phyloP scores from a whole-genome alignment of 2,888 invertebrate species.

The Suillia variegata region DNA sequence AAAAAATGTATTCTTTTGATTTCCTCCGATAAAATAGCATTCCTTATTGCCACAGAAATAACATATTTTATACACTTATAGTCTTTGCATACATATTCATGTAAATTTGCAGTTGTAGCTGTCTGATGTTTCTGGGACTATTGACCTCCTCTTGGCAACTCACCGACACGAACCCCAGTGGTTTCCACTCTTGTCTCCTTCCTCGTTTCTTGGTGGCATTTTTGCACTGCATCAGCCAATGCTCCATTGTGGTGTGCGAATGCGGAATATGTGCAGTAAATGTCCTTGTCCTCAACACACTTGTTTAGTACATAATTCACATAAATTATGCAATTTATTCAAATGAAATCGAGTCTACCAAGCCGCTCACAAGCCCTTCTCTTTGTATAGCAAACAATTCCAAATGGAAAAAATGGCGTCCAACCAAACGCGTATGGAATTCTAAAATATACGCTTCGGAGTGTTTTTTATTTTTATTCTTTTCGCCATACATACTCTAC shows the following conservation, averaged over 20 bases:
- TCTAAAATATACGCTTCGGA: not conserved
- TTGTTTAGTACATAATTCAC: slow-evolving; percentile 50
- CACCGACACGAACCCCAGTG: not conserved
- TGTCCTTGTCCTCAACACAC: slow-evolving; percentile 12
- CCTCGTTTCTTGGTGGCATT: too few species aligned
- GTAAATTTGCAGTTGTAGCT: too few species aligned
- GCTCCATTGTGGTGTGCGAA: not conserved
- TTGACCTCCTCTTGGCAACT: slow-evolving; percentile 17
- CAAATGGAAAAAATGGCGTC: not conserved
- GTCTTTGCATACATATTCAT: not conserved
- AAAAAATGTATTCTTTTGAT: too few species aligned
- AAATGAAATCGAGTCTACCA: slow-evolving; percentile 28
- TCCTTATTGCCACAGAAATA: too few species aligned
- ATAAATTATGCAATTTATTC: slow-evolving; percentile 54
- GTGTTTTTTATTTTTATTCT: too few species aligned
- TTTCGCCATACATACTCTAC: not conserved
- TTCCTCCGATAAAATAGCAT: too few species aligned
- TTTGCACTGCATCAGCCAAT: not conserved
- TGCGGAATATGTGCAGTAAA: not conserved
- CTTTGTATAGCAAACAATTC: not conserved
- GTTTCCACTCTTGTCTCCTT: too few species aligned
- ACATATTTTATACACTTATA: too few species aligned
- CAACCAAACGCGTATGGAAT: not conserved
- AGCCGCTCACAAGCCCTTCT: not conserved
- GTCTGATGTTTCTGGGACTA: slow-evolving; percentile 24